Percentiles rank a stretch among this genome's conserved stretches.
phyloP scores from a whole-genome alignment of 2,113 vertebrate genomes.

The Herpetotheres cachinnans region DNA sequence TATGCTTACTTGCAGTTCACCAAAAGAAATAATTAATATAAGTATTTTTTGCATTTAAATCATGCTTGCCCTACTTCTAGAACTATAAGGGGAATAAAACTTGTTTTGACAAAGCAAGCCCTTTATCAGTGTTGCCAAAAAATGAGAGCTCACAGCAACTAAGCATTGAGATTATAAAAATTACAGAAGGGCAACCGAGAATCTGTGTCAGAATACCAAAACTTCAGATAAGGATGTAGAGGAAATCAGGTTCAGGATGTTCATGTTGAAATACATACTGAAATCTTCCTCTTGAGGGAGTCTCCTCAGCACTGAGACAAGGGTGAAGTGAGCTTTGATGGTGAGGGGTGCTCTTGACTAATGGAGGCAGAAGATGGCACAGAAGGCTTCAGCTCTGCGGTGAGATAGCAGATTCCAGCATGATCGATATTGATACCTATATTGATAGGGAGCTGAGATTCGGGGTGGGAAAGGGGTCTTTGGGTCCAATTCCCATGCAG shows the following conservation, averaged over 20 bases:
- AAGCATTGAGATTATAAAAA: background rate
- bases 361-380: background rate
- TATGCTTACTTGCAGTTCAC: conserved; percentile 6
- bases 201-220: background rate
- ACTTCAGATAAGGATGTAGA: background rate
- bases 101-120: conserved; percentile 28
- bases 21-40: conserved; percentile 48
- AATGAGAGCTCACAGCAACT: background rate
- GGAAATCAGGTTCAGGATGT: too few species aligned
- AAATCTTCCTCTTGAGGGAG: background rate
- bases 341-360: rapidly evolving
- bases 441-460: background rate
- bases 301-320: background rate
- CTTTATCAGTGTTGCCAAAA: conserved; percentile 35
- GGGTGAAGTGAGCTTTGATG: background rate
- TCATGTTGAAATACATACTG: background rate
- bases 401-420: background rate
- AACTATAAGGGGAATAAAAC: conserved; percentile 59
- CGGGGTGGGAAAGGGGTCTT: rapidly evolving
- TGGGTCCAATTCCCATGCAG: rapidly evolving
- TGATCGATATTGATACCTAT: rapidly evolving
- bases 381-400: background rate
- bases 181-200: background rate
- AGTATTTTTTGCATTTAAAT: conserved; percentile 56
- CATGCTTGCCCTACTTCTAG: conserved; percentile 49